Percentiles rank a stretch among this genome's conserved stretches.
phyloP scores from a whole-genome alignment of 2,888 invertebrate genomes.

The Chrysolina americana region DNA sequence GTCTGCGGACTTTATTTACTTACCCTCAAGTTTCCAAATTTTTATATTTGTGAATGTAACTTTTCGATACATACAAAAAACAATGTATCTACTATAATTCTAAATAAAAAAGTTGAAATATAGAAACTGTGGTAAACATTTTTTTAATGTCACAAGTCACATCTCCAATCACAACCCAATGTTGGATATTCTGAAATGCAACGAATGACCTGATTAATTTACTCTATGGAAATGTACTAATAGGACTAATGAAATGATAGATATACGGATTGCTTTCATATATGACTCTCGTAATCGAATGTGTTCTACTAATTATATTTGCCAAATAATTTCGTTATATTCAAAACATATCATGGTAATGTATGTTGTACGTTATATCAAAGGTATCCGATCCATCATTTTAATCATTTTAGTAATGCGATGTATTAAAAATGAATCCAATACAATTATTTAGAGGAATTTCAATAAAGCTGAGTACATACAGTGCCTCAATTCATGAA shows the following conservation, averaged over 20 bases:
- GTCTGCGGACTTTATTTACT: too few relatives aligned
- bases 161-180: not conserved
- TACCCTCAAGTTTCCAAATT: too few relatives aligned
- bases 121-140: too few relatives aligned
- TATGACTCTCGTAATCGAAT: conserved; percentile 11
- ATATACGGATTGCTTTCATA: conserved; percentile 7
- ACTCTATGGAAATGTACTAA: not conserved
- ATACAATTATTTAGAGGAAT: not conserved
- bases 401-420: conserved; percentile 5
- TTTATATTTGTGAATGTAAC: too few relatives aligned
- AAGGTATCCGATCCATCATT: conserved; percentile 12
- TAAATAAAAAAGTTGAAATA: too few relatives aligned
- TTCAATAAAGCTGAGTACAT: not conserved
- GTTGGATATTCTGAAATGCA: not conserved
- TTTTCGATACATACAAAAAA: too few relatives aligned
- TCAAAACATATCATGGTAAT: not conserved
- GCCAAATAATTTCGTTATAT: not conserved
- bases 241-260: conserved; percentile 5
- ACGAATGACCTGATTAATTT: not conserved
- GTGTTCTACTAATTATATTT: conserved; percentile 10
- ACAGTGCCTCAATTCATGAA: not conserved
- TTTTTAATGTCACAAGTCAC: not conserved
- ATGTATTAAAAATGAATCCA: not conserved
- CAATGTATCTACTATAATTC: too few relatives aligned
- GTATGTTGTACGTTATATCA: conserved; percentile 4